These are phyloP conservation scores for Lysandra coridon DNA, from an alignment of 2,888 invertebrate species.

Conservation along the genomic window DNA sequence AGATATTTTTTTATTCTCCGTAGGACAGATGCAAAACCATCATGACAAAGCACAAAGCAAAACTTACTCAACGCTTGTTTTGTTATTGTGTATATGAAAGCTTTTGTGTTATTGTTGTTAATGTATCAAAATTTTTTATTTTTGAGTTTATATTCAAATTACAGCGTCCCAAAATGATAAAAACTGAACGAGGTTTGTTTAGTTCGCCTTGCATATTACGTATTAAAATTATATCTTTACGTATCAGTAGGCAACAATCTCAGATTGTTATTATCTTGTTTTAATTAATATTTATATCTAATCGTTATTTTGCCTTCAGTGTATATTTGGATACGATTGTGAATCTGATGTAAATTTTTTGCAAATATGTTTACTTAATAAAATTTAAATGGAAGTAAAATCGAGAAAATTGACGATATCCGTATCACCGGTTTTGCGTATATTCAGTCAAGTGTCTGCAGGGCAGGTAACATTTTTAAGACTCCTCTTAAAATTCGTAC, in stretches of 20 bases:
- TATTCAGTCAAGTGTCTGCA: slow-evolving; percentile 65
- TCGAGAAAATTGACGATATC: slow-evolving; percentile 52
- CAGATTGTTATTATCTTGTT: slow-evolving; percentile 2
- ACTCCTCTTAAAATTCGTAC: background rate
- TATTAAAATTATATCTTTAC: background rate
- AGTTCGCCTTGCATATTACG: background rate
- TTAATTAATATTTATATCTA: slow-evolving; percentile 5
- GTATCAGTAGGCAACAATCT: background rate
- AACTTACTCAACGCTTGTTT: too few relatives aligned
- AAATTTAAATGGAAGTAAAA: slow-evolving; percentile 37
- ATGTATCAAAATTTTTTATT: too few relatives aligned
- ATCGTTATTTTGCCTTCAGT: background rate
- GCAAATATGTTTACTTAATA: background rate
- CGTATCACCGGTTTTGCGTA: slow-evolving; percentile 61
- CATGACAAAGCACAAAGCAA: too few relatives aligned
- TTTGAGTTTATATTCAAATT: too few relatives aligned
- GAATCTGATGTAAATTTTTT: background rate
- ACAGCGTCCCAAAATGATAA: background rate
- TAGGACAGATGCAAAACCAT: too few relatives aligned
- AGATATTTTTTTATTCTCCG: too few relatives aligned
- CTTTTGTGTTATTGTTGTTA: too few relatives aligned
- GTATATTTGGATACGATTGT: background rate
- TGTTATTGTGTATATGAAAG: too few relatives aligned
- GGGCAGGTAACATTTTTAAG: slow-evolving; percentile 54
- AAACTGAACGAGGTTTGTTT: background rate